Evolutionary conservation across 2,888 invertebrate genomes (phyloP), one percentile per base, ranked within the genome.

Genomic region (Pherbina coryleti): DNA sequence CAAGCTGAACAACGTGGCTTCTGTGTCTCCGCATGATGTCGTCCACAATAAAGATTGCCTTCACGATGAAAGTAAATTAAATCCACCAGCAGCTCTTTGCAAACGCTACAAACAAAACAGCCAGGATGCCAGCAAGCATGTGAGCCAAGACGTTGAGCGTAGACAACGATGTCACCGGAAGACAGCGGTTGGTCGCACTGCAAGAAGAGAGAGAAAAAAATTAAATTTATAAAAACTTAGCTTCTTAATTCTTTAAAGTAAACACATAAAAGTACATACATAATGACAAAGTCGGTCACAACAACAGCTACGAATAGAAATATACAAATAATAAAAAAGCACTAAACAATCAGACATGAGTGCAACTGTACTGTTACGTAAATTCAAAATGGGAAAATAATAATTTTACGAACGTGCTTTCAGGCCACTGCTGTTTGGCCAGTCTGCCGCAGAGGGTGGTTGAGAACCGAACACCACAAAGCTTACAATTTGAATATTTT

Each of bases 1-100:
- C 99, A 99, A 62, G 98, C 97, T 7, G 97, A 96, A 90, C 99
- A 99, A 79, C 99, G 91, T 0, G 98, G 99, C 89, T 99, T 98
- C 83, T 98, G 92, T 5, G 96, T 95, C 91, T 99, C 99, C 2
- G 99, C 98, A 90, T 99, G 98, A 89, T 99, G 99, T 75, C 99
- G 91, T 4, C 98, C 98, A 90, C 99, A 99, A 91, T 96, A 98
- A 64, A 99, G 92, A 79, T 94, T 91, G 78, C 96, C 96, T 82
- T 96, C 95, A 87, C 95, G 93, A 93, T 94, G 95, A 92, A 98
- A 99, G 92, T 98, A 98, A 89, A 98, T 98, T 87, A 98, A 93
- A 91, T 99, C 98, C 62, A 98, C 98, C 80, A 99, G 93, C 81
- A 98, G 93, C 90, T 99, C 98, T 86, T 95, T 93, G 91, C 98